Evolutionary conservation across 2,113 vertebrate species (phyloP).

Genomic region (Hydrolagus affinis): DNA sequence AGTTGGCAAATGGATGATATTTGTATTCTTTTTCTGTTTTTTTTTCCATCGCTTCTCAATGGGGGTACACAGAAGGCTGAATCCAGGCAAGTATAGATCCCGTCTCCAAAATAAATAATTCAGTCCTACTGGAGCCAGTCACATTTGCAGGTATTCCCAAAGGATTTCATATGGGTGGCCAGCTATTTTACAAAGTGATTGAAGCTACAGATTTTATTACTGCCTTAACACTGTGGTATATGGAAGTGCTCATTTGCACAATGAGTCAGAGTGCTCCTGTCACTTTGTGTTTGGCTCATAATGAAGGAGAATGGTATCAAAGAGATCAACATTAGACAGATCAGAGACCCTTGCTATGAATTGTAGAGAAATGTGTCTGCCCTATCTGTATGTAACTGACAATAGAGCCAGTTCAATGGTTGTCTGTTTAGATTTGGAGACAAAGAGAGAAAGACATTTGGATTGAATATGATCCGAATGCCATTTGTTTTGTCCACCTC

Average conservation of each 20-base stretch:
- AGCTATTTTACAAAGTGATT: not conserved
- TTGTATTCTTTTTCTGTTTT: not conserved
- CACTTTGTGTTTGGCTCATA: not conserved
- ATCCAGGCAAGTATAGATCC: not conserved
- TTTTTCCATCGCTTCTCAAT: not conserved
- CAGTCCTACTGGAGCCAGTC: not conserved
- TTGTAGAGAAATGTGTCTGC: not conserved
- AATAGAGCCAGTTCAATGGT: no score
- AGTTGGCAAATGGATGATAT: not conserved
- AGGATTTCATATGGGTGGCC: not conserved
- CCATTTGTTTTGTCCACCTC: not conserved
- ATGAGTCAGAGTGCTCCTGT: not conserved
- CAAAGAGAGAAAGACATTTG: not conserved
- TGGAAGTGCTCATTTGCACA: not conserved
- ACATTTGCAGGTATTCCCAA: not conserved
- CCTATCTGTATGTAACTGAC: no score
- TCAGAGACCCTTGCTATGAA: not conserved
- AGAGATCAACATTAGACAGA: not conserved
- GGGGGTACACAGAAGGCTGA: not conserved
- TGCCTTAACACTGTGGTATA: not conserved
- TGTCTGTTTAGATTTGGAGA: no score
- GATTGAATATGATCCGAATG: not conserved
- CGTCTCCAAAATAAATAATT: not conserved
- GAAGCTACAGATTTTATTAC: not conserved
- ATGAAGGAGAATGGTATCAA: not conserved